phyloP scores from a whole-genome alignment of 2,888 invertebrate genomes.

The Philaethria dido region DNA sequence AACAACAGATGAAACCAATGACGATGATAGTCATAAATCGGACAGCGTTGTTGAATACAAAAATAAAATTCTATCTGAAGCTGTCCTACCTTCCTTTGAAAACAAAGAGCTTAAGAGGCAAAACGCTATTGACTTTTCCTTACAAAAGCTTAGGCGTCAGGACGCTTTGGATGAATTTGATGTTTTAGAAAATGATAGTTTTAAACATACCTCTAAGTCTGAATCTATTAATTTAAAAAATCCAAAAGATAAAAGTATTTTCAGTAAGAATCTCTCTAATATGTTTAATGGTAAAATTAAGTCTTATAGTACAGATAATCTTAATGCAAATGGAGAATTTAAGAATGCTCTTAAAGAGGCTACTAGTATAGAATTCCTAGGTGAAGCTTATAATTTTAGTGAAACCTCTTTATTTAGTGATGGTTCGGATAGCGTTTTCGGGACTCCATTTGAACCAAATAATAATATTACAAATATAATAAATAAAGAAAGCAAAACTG shows the following conservation, averaged over 20 bases:
- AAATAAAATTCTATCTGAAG: conserved; percentile 51
- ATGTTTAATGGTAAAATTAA: conserved; percentile 75
- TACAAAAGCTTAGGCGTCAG: conserved; percentile 54
- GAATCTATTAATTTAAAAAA: conserved; percentile 51
- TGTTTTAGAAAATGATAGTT: conserved; percentile 48
- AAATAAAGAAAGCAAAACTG: conserved; percentile 36
- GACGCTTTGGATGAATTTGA: conserved; percentile 52
- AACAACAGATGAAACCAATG: conserved; percentile 69
- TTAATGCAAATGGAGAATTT: conserved; percentile 59
- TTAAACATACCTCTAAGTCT: conserved; percentile 47
- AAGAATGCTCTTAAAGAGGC: conserved; percentile 68
- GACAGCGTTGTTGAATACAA: conserved; percentile 46
- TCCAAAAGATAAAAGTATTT: conserved; percentile 58
- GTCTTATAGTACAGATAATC: conserved; percentile 72
- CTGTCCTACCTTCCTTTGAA: conserved; percentile 54
- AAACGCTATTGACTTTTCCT: conserved; percentile 61
- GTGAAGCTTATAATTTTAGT: conserved; percentile 55
- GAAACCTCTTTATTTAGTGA: conserved; percentile 65
- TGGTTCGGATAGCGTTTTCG: conserved; percentile 68
- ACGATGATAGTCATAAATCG: conserved; percentile 53
- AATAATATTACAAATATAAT: conserved; percentile 50
- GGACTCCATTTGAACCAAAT: conserved; percentile 58
- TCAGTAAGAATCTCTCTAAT: conserved; percentile 60
- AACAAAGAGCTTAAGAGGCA: conserved; percentile 65
- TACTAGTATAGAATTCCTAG: conserved; percentile 70